Evolutionary conservation across 1,140 invertebrate species (phyloP).

Genomic region (Hestina assimilis): DNA sequence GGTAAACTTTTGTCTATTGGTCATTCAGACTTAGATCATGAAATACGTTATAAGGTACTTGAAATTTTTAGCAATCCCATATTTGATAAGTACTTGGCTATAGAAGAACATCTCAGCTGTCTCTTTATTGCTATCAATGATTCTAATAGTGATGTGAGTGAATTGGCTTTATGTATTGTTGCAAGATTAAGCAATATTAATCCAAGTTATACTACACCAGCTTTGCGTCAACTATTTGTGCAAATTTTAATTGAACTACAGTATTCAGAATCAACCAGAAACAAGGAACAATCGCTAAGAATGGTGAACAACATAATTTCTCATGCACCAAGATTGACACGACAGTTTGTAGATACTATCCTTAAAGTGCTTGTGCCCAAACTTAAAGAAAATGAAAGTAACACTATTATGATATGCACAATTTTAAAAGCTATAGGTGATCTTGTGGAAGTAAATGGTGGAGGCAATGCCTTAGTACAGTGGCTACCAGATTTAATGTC

Average conservation of each 20-base stretch:
- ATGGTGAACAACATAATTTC: slow-evolving; percentile 98
- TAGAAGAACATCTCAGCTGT: slow-evolving; percentile 95
- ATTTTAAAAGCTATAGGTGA: slow-evolving; percentile 96
- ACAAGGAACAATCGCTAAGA: slow-evolving; percentile 96
- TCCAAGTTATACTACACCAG: slow-evolving; percentile 98
- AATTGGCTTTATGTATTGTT: slow-evolving; percentile 94
- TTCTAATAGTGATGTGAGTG: slow-evolving; percentile 97
- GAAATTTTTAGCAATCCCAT: slow-evolving; percentile 92
- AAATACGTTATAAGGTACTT: slow-evolving; percentile 95
- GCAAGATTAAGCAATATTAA: slow-evolving; percentile 96
- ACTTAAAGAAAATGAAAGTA: slow-evolving; percentile 92
- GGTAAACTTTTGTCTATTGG: slow-evolving; percentile 94
- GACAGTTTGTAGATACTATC: slow-evolving; percentile 97
- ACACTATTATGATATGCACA: slow-evolving; percentile 94
- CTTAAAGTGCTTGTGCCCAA: slow-evolving; percentile 97
- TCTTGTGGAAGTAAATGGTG: slow-evolving; percentile 94
- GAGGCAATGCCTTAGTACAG: slow-evolving; percentile 90
- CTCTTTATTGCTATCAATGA: slow-evolving; percentile 98
- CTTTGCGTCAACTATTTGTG: slow-evolving; percentile 93
- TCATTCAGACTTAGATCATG: slow-evolving; percentile 95
- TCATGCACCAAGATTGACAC: slow-evolving; percentile 94
- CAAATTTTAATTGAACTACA: slow-evolving; percentile 96
- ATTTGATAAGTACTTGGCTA: slow-evolving; percentile 96
- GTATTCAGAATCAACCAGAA: slow-evolving; percentile 94
- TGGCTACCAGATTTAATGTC: slow-evolving; percentile 94